Base-by-base conservation (phyloP, 1,140 invertebrate genomes). In the Drosophila paulistorum region DNA sequence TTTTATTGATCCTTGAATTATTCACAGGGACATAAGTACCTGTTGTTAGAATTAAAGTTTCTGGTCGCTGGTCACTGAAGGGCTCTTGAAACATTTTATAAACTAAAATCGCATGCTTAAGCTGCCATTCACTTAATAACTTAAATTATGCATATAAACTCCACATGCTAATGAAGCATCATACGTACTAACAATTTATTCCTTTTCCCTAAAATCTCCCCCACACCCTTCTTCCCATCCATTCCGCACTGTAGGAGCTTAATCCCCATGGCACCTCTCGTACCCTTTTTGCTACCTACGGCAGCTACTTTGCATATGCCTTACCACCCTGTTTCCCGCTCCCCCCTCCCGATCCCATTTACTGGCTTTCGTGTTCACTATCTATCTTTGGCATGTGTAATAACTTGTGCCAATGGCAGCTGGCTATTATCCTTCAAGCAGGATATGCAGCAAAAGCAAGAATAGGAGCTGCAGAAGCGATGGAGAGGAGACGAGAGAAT, bases 141-240 rank as follows among this genome's bases (percentile, higher is more conserved):
- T 66, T 54, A 39, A 73, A 41, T 71, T 71, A 57, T 71, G 72
- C 64, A 75, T 70, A 30, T 55, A 64, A 39, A 68, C 39, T 54
- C 9, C 42, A 69, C 70, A 81, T 81, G 73, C 79, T 81, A 81
- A 81, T 81, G 79, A 81, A 77, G 59, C 69, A 63, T 55, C 54
- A 68, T 66, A 69, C 45, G 45, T 48, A 37, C 41, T 64, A n/a
- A 33, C 63, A 83, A 81, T 71, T 79, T 75, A 83, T 82, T 79
- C 68, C 61, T 55, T 55, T 63, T 17, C 26, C 14, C 7, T 33
- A 57, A 54, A 39, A 26, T 26, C 23, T 26, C 23, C 11, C 42
- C 37, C 10, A n/a, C 41, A 66, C n/a, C 41, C 59, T 42, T 41
- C 61, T 51, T 35, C 17, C 63, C 61, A 35, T n/a, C 33, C 26